These are phyloP conservation scores for Oscheius sp. DNA, from an alignment of 1,140 invertebrate species.

Conservation along the genomic window DNA sequence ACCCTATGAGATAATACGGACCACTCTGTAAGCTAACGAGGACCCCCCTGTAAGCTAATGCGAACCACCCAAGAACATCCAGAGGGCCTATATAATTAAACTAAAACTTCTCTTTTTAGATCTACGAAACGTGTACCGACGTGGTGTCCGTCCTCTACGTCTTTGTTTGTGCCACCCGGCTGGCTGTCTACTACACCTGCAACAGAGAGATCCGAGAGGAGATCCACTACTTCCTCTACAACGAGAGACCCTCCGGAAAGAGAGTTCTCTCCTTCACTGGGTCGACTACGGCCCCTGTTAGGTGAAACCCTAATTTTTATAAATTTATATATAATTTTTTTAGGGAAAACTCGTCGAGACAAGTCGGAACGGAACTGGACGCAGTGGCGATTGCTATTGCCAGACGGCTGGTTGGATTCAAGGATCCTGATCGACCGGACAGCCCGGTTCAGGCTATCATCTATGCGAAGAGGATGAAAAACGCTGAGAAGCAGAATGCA, in stretches of 20 bases:
- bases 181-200: conserved; percentile 35
- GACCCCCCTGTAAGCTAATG: too few relatives aligned
- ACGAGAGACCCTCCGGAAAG: not conserved
- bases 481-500: too few relatives aligned
- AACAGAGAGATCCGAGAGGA: conserved; percentile 32
- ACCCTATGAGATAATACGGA: too few relatives aligned
- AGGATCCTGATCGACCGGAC: not conserved
- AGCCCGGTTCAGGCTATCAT: not conserved
- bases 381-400: conserved; percentile 42
- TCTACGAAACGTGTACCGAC: conserved; percentile 42
- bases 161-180: conserved; percentile 31
- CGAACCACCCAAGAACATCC: too few relatives aligned
- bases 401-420: not conserved
- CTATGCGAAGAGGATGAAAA: not conserved
- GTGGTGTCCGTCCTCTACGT: conserved; percentile 38
- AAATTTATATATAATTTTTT: conserved; percentile 2
- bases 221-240: conserved; percentile 9
- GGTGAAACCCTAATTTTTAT: conserved; percentile 1
- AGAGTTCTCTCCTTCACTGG: conserved; percentile 1
- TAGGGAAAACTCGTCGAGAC: conserved; percentile 21
- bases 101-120: conserved; percentile 38
- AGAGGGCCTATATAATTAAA: too few relatives aligned
- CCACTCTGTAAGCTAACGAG: too few relatives aligned
- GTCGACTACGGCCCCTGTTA: conserved; percentile 28
- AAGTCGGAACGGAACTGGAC: conserved; percentile 42